A percentile compares a stretch with the other conserved stretches of the same genome.
phyloP scores from a whole-genome alignment of 2,113 vertebrate genomes.

The Axis porcinus region DNA sequence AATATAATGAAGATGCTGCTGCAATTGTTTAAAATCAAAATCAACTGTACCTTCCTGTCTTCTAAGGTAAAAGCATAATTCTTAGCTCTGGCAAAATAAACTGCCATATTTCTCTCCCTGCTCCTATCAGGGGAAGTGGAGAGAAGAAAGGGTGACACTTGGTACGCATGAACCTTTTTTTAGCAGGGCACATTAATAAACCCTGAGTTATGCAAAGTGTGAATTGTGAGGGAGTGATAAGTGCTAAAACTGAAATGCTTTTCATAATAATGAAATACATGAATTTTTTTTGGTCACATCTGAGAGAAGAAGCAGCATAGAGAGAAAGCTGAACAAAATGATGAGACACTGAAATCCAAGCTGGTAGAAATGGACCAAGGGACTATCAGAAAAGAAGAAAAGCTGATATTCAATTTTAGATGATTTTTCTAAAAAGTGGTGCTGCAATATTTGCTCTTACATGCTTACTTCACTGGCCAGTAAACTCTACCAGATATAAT shows the following conservation, averaged over 20 bases:
- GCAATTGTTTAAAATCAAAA: neutral
- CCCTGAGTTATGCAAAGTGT: neutral
- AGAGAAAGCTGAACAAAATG: neutral
- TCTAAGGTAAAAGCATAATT: neutral
- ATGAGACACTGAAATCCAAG: neutral
- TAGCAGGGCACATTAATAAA: conserved; percentile 27
- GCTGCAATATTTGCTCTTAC: neutral
- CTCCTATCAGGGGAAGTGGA: neutral
- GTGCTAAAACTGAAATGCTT: neutral
- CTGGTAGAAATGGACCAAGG: neutral
- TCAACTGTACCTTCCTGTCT: neutral
- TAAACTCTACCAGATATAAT: neutral
- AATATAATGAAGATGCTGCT: neutral
- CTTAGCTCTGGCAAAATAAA: neutral
- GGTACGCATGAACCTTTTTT: neutral
- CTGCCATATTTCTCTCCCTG: neutral
- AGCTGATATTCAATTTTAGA: neutral
- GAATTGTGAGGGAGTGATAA: neutral
- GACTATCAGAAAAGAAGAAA: neutral
- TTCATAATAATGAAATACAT: conserved; percentile 20
- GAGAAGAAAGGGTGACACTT: neutral
- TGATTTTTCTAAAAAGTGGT: neutral
- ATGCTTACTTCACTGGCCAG: neutral
- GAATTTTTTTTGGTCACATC: neutral
- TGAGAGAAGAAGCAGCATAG: neutral